Base-by-base conservation (phyloP, 2,888 invertebrate species). In the Myopa testacea region DNA sequence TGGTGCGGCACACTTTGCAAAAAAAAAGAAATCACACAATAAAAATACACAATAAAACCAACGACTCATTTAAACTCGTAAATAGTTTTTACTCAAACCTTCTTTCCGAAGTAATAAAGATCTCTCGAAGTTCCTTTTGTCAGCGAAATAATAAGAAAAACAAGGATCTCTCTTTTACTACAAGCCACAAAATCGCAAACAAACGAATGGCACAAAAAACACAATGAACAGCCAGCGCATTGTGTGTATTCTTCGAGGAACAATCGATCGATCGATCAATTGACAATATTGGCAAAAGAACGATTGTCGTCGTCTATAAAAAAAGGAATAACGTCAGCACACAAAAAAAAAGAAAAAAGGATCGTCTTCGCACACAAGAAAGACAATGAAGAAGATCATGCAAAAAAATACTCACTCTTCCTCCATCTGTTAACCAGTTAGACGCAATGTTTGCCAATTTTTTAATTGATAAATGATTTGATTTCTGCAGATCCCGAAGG, bases 401-500 rank as follows among this genome's bases (percentile, higher is more conserved):
- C 26, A 62, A 5, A 8, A 26, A 62, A 19, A 12, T 6, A 26
- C 34, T 10, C 62, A 26, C 62, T 62, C 62, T 19, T 5, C 63
- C 8, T 5, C 26, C 63, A 19, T 12, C 5, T 60, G 62, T 26
- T 10, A 62, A 26, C 37, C 58, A 34, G 45, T 60, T 72, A 40
- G 63, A 77, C 81, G 76, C 79, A 81, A 80, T 81, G 80, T 82
- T 82, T 82, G 82, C 81, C 81, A 82, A 82, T 82, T 81, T 81
- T 80, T 76, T 82, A 82, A 82, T 82, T 82, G 82, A 82, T 82
- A 81, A 82, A 82, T 82, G 82, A 81, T 82, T 76, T 76, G 65
- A 76, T 76, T 76, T 75, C 69, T 58, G 68, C n/a, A n/a, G 58
- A 26, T 34, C 14, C 1, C 58, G 58, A 14, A 50, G 26, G 10